A percentile compares a stretch with the other conserved stretches of the same genome.
Evolutionary conservation across 2,888 invertebrate genomes (phyloP).

Genomic region (Nephrotoma flavescens): DNA sequence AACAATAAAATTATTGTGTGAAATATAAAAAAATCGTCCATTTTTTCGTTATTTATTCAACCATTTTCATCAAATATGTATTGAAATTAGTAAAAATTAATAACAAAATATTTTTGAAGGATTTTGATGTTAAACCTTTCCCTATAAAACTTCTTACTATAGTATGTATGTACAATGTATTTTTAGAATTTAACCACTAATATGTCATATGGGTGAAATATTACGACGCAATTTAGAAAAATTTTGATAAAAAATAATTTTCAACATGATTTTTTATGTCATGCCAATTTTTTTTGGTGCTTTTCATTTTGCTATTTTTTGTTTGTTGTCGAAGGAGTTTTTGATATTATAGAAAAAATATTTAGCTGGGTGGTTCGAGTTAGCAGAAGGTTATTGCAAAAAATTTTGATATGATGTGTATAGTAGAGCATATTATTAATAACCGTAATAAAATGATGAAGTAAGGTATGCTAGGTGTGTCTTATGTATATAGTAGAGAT

Average conservation of each 20-base stretch:
- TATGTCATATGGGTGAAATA: not conserved
- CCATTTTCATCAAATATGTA: not conserved
- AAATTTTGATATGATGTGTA: not conserved
- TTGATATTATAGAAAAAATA: not conserved
- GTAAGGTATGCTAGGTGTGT: not conserved
- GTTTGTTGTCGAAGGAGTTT: not conserved
- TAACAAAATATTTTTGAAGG: not conserved
- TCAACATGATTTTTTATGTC: not conserved
- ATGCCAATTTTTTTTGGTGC: not conserved
- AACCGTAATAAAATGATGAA: not conserved
- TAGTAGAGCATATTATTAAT: not conserved
- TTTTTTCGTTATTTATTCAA: not conserved
- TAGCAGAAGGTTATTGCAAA: not conserved
- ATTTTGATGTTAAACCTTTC: not conserved
- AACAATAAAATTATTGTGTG: not conserved
- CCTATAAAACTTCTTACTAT: not conserved
- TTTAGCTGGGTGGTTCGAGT: not conserved
- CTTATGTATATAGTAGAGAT: not conserved
- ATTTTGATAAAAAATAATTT: not conserved
- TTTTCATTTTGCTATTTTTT: not conserved
- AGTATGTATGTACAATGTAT: not conserved
- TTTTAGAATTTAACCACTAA: not conserved
- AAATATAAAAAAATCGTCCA: not conserved
- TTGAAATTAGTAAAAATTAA: not conserved
- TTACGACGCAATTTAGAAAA: not conserved